A percentile compares a stretch with the other conserved stretches of the same genome.
These are phyloP conservation scores for Crotalus horridus DNA, from an alignment of 2,113 vertebrate species.

Conservation along the genomic window DNA sequence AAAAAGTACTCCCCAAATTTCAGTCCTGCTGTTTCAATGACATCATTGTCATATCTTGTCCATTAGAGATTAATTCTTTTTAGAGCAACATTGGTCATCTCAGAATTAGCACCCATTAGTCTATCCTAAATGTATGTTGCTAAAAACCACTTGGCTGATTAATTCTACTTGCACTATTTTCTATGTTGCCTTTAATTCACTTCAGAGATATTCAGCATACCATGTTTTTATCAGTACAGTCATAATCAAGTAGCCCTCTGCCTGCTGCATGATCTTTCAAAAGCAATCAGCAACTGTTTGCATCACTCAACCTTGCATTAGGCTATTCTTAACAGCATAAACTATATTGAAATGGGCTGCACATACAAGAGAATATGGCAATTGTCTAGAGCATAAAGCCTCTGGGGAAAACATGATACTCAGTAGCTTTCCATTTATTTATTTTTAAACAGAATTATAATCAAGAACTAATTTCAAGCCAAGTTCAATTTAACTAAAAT, in stretches of 20 bases:
- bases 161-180: conserved; percentile 37
- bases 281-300: conserved; percentile 30
- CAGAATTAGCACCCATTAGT: neutral
- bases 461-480: conserved; percentile 57
- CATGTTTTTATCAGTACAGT: neutral
- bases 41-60: neutral
- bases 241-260: neutral
- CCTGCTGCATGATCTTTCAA: conserved; percentile 22
- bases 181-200: conserved; percentile 37
- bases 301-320: conserved; percentile 45
- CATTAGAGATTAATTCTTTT: neutral
- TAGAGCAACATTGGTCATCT: neutral
- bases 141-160: neutral
- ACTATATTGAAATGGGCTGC: conserved; percentile 39
- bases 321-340: conserved; percentile 28
- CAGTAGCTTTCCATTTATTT: conserved; percentile 54
- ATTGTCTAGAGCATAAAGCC: conserved; percentile 40
- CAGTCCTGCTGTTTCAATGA: neutral
- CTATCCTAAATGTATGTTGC: neutral
- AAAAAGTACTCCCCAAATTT: neutral
- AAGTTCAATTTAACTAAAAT: conserved; percentile 55
- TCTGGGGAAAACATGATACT: conserved; percentile 39
- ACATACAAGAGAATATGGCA: conserved; percentile 30
- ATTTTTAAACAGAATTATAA: conserved; percentile 54
- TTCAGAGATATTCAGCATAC: neutral